Evolutionary conservation across 2,113 vertebrate genomes (phyloP).

Genomic region (Tachysurus fulvidraco): DNA sequence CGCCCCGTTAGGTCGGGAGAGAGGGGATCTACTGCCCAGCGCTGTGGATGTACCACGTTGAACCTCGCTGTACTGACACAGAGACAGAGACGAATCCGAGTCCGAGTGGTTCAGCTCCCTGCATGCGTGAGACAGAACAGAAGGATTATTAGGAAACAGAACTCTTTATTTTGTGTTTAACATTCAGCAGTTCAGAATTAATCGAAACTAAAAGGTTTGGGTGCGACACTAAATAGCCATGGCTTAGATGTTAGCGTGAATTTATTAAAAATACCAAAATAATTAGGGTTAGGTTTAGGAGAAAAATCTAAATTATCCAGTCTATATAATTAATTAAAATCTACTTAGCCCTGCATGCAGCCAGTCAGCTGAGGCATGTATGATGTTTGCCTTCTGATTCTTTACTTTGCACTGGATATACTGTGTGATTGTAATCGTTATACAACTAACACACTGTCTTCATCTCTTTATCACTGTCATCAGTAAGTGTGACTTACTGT

Average conservation of each 20-base stretch:
- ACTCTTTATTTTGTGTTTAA: not conserved
- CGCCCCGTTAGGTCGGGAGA: slow-evolving; percentile 67
- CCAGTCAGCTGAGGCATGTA: too few relatives aligned
- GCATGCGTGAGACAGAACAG: not conserved
- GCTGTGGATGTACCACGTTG: slow-evolving; percentile 61
- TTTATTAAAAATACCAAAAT: not conserved
- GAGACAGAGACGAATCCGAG: slow-evolving; percentile 87
- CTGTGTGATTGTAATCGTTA: not conserved
- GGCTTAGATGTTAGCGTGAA: not conserved
- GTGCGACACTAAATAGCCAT: not conserved
- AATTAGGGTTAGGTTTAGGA: too few relatives aligned
- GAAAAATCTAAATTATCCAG: too few relatives aligned
- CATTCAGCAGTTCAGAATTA: not conserved
- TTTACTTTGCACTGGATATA: not conserved
- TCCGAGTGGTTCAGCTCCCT: slow-evolving; percentile 89
- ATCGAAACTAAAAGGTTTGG: not conserved
- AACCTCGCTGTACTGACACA: slow-evolving; percentile 73
- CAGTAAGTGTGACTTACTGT: not conserved
- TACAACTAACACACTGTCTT: not conserved
- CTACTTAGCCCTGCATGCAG: too few relatives aligned
- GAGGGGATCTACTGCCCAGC: slow-evolving; percentile 55
- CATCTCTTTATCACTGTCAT: not conserved
- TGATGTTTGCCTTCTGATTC: too few relatives aligned
- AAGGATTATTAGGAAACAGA: too few relatives aligned
- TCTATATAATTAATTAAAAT: too few relatives aligned